Conservation (phyloP, 2,797 vertebrate genomes). For the Sebastes minor region DNA sequence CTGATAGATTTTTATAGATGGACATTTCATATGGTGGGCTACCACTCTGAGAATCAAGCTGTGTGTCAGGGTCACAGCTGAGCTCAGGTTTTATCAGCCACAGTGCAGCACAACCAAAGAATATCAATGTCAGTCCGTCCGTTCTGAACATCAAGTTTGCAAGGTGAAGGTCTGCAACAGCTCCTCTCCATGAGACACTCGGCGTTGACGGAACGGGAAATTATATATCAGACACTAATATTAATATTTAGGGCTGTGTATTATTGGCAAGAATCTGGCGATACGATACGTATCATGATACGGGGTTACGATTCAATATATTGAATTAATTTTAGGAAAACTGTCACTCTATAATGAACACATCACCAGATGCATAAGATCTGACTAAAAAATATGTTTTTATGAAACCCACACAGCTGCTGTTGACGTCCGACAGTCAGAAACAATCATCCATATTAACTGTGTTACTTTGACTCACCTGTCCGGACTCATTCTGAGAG, state of each 20-base stretch:
- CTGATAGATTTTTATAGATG: constrained; percentile 9
- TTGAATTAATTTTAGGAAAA: too few relatives aligned
- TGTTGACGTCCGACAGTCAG: too few relatives aligned
- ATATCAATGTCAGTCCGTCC: constrained; percentile 16
- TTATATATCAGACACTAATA: background rate
- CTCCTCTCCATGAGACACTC: background rate
- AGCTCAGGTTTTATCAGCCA: constrained; percentile 22
- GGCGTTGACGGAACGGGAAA: background rate
- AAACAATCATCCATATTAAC: background rate
- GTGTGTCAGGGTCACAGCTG: constrained; percentile 20
- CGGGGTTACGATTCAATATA: too few relatives aligned
- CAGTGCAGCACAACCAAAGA: background rate
- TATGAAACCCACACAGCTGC: background rate
- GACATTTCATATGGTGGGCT: background rate
- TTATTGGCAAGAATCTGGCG: too few relatives aligned
- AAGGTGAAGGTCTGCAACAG: background rate
- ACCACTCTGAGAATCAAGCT: constrained; percentile 6
- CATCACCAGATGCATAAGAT: too few relatives aligned
- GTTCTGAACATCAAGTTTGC: constrained; percentile 7
- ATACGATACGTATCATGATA: too few relatives aligned
- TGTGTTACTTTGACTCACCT: background rate
- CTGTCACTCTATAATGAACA: too few relatives aligned
- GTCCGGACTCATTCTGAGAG: background rate
- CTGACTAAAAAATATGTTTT: too few relatives aligned
- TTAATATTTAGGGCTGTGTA: background rate